phyloP scores from a whole-genome alignment of 2,888 invertebrate genomes.

The Ophion slaviceki region DNA sequence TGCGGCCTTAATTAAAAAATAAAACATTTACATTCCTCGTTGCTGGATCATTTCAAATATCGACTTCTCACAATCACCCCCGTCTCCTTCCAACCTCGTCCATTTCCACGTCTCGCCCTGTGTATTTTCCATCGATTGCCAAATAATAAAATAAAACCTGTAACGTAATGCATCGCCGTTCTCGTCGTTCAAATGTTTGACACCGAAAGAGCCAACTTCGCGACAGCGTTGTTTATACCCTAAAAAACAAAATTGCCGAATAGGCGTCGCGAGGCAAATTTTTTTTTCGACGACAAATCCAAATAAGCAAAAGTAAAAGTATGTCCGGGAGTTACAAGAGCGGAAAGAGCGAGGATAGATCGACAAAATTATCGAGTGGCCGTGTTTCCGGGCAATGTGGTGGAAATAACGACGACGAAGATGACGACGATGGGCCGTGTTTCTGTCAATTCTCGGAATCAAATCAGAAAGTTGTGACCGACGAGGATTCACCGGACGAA shows the following conservation, averaged over 20 bases:
- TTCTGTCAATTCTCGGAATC: neutral
- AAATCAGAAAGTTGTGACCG: neutral
- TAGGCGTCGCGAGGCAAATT: neutral
- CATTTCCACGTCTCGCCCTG: too few species aligned
- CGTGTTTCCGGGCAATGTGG: neutral
- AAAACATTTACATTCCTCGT: too few species aligned
- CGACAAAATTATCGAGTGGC: slow-evolving; percentile 15
- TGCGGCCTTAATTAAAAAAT: too few species aligned
- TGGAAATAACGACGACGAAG: neutral
- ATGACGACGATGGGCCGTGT: slow-evolving; percentile 10
- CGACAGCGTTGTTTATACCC: neutral
- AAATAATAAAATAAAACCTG: neutral
- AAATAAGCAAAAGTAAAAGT: neutral
- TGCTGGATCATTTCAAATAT: too few species aligned
- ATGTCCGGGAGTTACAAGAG: slow-evolving; percentile 21
- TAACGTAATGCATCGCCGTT: neutral
- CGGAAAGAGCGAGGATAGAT: slow-evolving; percentile 1
- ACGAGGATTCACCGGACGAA: neutral
- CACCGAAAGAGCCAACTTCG: neutral
- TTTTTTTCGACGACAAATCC: neutral
- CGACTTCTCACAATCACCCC: too few species aligned
- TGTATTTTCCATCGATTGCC: too few species aligned
- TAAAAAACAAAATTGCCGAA: slow-evolving; percentile 3
- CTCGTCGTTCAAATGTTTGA: slow-evolving; percentile 15
- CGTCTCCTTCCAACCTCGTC: too few species aligned